A percentile compares a stretch with the other conserved stretches of the same genome.
Evolutionary conservation across 2,797 vertebrate species (phyloP).

Genomic region (Kryptolebias ocellatus): DNA sequence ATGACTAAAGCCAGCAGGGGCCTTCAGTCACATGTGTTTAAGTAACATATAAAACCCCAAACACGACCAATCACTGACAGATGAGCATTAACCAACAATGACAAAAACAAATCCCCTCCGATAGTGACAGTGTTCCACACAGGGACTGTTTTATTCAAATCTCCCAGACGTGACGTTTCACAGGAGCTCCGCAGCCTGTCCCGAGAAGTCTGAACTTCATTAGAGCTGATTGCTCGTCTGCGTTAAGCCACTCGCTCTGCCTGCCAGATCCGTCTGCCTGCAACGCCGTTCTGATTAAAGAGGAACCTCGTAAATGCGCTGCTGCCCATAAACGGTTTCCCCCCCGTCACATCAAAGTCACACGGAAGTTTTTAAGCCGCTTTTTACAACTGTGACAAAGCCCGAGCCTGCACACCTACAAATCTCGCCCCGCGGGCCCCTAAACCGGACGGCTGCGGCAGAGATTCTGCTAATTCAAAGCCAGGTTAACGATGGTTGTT

Average conservation of each 20-base stretch:
- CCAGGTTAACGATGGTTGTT: conserved; percentile 15
- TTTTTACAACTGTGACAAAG: conserved; percentile 54
- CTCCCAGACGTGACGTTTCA: conserved; percentile 33
- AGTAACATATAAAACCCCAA: conserved; percentile 37
- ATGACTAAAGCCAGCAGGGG: conserved; percentile 5
- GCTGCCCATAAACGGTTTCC: conserved; percentile 74
- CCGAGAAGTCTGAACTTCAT: conserved; percentile 74
- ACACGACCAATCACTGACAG: conserved; percentile 31
- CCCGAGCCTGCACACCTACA: conserved; percentile 37
- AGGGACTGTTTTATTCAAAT: conserved; percentile 16
- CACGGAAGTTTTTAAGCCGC: conserved; percentile 72
- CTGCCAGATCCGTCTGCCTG: conserved; percentile 36
- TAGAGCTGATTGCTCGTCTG: conserved; percentile 67
- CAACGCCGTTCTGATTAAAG: conserved; percentile 77
- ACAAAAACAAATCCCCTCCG: conserved; percentile 23
- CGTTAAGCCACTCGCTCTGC: conserved; percentile 28
- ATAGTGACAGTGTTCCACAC: conserved; percentile 21
- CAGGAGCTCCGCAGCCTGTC: conserved; percentile 26
- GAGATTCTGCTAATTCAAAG: conserved; percentile 21
- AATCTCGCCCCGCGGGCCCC: conserved; percentile 7
- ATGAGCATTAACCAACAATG: conserved; percentile 23
- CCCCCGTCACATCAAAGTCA: conserved; percentile 78
- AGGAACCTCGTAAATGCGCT: conserved; percentile 72
- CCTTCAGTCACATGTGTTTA: conserved; percentile 33
- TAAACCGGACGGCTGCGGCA: neutral